Conservation (phyloP, 1,140 invertebrate species). For the Scaptomyza pallida region DNA sequence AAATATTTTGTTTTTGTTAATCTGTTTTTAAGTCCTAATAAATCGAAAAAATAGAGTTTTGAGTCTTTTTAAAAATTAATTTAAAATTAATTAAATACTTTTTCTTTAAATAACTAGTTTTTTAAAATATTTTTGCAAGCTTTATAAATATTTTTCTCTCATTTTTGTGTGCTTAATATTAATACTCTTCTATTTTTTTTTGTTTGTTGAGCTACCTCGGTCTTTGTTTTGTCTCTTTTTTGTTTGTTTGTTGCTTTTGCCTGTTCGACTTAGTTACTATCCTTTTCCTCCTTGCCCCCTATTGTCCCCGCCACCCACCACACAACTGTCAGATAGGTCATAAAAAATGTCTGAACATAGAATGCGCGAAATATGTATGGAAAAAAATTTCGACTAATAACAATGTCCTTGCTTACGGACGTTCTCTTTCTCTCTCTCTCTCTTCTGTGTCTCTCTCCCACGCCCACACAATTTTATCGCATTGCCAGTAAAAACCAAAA, state of each 20-base stretch:
- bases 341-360: conserved; percentile 57
- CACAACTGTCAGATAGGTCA: conserved; percentile 42
- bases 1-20: too few relatives aligned
- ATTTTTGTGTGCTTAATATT: too few relatives aligned
- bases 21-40: too few relatives aligned
- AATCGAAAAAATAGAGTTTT: too few relatives aligned
- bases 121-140: too few relatives aligned
- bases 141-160: too few relatives aligned
- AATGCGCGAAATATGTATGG: conserved; percentile 70
- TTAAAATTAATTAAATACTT: too few relatives aligned
- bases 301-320: conserved; percentile 15
- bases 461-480: conserved; percentile 69
- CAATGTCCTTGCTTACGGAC: conserved; percentile 29
- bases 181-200: too few relatives aligned
- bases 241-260: neutral
- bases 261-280: conserved; percentile 20
- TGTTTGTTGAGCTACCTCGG: neutral
- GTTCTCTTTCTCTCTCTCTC: neutral
- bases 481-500: conserved; percentile 5
- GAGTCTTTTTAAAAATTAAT: too few relatives aligned
- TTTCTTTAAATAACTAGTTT: too few relatives aligned
- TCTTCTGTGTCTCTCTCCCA: conserved; percentile 23
- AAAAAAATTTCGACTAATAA: conserved; percentile 59
- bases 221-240: too few relatives aligned
- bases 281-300: neutral